Percentiles rank a stretch among this genome's conserved stretches.
Conservation (phyloP, 2,888 invertebrate species). For the Yponomeuta plumbellus region DNA sequence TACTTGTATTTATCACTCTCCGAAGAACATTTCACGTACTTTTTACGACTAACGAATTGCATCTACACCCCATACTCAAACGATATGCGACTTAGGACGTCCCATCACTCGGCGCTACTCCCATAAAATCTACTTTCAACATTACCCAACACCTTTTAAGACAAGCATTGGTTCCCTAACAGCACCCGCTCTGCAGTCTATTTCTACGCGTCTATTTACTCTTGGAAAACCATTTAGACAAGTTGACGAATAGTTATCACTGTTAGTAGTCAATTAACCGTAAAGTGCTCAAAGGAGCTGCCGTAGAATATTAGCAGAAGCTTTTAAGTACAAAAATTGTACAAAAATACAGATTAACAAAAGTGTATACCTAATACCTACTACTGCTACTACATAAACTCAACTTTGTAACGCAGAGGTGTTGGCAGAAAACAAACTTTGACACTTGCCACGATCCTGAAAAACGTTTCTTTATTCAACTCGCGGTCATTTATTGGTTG, state of each 20-base stretch:
- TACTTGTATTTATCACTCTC: too few relatives aligned
- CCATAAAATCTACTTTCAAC: not conserved
- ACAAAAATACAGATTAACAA: conserved; percentile 27
- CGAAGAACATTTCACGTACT: too few relatives aligned
- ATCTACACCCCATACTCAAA: not conserved
- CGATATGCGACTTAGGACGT: not conserved
- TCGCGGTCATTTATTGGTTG: too few relatives aligned
- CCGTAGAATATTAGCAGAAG: not conserved
- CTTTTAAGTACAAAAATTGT: not conserved
- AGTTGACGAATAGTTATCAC: conserved; percentile 46
- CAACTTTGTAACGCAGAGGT: too few relatives aligned
- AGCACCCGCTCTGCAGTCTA: not conserved
- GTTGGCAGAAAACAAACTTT: too few relatives aligned
- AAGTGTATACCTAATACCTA: too few relatives aligned
- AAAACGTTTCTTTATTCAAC: too few relatives aligned
- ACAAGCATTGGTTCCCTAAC: not conserved
- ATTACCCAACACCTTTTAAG: not conserved
- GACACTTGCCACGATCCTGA: too few relatives aligned
- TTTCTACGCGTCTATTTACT: conserved; percentile 17
- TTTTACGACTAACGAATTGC: not conserved
- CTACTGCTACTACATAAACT: too few relatives aligned
- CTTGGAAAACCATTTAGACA: conserved; percentile 24
- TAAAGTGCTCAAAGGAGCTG: conserved; percentile 25
- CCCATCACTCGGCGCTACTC: not conserved
- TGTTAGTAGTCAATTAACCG: conserved; percentile 53